Percentiles rank a stretch among this genome's conserved stretches.
Evolutionary conservation across 2,888 invertebrate species (phyloP).

Genomic region (Rosalia funebris): DNA sequence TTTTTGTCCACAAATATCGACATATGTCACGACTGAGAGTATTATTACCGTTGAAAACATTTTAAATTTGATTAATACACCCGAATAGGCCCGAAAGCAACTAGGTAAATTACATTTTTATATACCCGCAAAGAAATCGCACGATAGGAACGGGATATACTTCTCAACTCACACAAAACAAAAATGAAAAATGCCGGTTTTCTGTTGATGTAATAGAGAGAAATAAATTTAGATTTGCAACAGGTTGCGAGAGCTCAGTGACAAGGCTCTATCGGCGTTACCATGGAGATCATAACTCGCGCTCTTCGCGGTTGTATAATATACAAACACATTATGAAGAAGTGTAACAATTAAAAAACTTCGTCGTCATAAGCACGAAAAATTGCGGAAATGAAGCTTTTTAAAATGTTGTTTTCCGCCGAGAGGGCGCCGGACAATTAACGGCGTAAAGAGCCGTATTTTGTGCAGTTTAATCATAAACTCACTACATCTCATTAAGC

Average conservation of each 20-base stretch:
- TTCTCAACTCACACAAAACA: conserved; percentile 26
- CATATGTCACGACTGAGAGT: conserved; percentile 6
- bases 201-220: conserved; percentile 44
- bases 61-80: conserved; percentile 23
- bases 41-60: conserved; percentile 16
- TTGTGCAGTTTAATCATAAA: conserved; percentile 32
- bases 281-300: conserved; percentile 46
- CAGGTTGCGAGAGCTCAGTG: conserved; percentile 49
- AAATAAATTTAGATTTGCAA: conserved; percentile 51
- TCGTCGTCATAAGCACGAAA: conserved; percentile 30
- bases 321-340: conserved; percentile 41
- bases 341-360: conserved; percentile 47
- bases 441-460: conserved; percentile 27
- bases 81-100: conserved; percentile 9
- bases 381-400: conserved; percentile 32
- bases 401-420: conserved; percentile 34
- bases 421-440: conserved; percentile 26
- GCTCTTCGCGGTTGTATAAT: conserved; percentile 38
- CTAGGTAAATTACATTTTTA: conserved; percentile 4
- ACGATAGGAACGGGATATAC: conserved; percentile 27
- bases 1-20: background rate
- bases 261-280: conserved; percentile 45
- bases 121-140: conserved; percentile 19
- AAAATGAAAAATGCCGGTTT: conserved; percentile 45
- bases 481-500: conserved; percentile 21